Evolutionary conservation across 2,797 vertebrate species (phyloP).

Genomic region (Sibirionetta formosa): DNA sequence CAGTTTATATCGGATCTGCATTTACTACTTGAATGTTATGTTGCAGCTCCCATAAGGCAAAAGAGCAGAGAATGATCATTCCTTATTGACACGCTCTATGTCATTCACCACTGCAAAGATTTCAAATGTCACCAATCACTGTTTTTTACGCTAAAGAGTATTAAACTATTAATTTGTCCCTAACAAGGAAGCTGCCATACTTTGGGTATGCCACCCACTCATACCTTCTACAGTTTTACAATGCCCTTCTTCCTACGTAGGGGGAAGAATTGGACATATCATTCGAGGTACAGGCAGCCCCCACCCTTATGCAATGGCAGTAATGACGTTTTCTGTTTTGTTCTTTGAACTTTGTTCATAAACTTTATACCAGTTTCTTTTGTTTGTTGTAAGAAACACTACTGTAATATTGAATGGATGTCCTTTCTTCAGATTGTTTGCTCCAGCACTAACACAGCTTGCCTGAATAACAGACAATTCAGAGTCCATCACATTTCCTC

Average conservation of each 20-base stretch:
- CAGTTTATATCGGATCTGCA: not conserved
- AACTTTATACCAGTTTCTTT: not conserved
- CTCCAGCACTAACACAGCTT: not conserved
- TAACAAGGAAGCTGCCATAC: not conserved
- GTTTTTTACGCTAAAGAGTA: not conserved
- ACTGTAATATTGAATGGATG: fast-evolving
- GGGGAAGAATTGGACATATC: not conserved
- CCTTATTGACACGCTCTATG: not conserved
- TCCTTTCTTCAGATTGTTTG: not conserved
- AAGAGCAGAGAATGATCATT: not conserved
- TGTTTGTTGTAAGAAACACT: not conserved
- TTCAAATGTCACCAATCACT: not conserved
- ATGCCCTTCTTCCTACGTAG: not conserved
- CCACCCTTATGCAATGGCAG: not conserved
- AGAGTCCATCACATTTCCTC: not conserved
- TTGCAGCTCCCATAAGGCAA: not conserved
- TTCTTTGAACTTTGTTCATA: not conserved
- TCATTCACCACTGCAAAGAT: fast-evolving
- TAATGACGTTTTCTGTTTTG: not conserved
- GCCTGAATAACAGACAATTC: not conserved
- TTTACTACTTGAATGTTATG: not conserved
- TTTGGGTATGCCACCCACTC: not conserved
- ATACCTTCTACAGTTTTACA: not conserved
- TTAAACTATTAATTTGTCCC: not conserved
- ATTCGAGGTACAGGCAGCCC: not conserved